phyloP scores from a whole-genome alignment of 2,797 vertebrate genomes.

The Phyllotis vaccarum region DNA sequence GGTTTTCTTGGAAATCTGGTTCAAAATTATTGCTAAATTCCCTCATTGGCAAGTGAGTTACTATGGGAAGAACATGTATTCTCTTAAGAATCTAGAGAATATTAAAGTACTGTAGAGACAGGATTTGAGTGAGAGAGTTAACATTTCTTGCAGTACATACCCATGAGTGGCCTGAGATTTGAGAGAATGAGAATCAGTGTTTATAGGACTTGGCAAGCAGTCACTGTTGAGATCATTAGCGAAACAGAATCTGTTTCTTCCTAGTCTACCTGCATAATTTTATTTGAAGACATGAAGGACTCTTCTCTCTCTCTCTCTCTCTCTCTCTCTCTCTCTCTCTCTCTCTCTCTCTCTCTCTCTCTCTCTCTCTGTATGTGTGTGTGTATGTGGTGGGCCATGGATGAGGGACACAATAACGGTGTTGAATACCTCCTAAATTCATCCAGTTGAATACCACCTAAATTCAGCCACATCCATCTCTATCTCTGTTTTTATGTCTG shows the following conservation, averaged over 20 bases:
- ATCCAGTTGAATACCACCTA: neutral
- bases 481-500: neutral
- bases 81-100: neutral
- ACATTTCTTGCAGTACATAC: neutral
- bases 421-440: neutral
- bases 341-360: neutral
- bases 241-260: neutral
- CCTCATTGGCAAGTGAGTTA: neutral
- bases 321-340: neutral
- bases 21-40: neutral
- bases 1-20: neutral
- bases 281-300: conserved; percentile 1
- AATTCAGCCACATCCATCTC: no score
- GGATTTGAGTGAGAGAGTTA: neutral
- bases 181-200: neutral
- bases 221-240: neutral
- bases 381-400: neutral
- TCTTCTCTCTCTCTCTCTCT: neutral
- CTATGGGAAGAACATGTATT: neutral
- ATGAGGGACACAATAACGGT: neutral
- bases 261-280: neutral
- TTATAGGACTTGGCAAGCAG: neutral
- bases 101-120: neutral
- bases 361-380: neutral
- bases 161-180: neutral